Percentiles rank a stretch among this genome's conserved stretches.
phyloP scores from a whole-genome alignment of 2,113 vertebrate species.

The Aix galericulata region DNA sequence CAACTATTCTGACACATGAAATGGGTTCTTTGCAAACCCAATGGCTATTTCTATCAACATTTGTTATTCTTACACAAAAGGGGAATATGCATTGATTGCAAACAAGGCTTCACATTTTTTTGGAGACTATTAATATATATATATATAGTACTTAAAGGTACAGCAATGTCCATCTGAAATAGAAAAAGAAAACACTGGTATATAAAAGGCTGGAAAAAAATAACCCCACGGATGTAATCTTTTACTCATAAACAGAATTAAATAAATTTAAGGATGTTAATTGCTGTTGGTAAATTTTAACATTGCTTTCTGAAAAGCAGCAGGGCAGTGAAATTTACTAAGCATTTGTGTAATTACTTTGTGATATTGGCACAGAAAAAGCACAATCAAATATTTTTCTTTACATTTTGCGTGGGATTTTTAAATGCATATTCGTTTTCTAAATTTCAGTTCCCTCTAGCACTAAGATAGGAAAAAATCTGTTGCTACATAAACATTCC shows the following conservation, averaged over 20 bases:
- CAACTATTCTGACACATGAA: conserved; percentile 78
- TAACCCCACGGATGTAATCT: background rate
- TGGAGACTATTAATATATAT: conserved; percentile 46
- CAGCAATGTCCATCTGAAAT: background rate
- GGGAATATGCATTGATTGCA: conserved; percentile 71
- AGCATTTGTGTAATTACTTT: conserved; percentile 31
- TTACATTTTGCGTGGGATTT: conserved; percentile 8
- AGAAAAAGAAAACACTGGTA: background rate
- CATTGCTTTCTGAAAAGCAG: conserved; percentile 16
- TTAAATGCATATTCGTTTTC: conserved; percentile 28
- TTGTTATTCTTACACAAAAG: conserved; percentile 71
- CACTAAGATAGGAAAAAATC: background rate
- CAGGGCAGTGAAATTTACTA: conserved; percentile 28
- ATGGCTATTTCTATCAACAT: conserved; percentile 79
- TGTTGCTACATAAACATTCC: background rate
- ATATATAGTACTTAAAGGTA: conserved; percentile 62
- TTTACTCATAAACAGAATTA: background rate
- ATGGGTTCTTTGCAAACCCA: conserved; percentile 79
- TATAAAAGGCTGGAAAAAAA: background rate
- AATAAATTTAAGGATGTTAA: background rate
- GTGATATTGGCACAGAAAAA: conserved; percentile 21
- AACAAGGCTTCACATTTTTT: conserved; percentile 49
- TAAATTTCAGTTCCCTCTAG: background rate
- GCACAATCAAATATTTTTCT: conserved; percentile 28
- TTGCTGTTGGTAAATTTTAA: conserved; percentile 3